A percentile compares a stretch with the other conserved stretches of the same genome.
These are phyloP conservation scores for Drosophila nasuta DNA, from an alignment of 1,140 invertebrate species.

Conservation along the genomic window DNA sequence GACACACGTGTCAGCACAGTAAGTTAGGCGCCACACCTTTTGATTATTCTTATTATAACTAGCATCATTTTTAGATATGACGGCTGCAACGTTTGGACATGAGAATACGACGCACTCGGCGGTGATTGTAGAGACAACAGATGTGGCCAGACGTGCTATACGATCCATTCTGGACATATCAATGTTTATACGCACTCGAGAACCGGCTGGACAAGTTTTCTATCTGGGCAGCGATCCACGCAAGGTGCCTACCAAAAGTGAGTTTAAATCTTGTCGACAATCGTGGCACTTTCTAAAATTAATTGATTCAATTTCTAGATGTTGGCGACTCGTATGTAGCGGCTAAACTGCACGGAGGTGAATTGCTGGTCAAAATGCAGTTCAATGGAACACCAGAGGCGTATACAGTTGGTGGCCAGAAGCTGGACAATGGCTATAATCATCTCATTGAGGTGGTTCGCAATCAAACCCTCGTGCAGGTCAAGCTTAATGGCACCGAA, in stretches of 20 bases:
- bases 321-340: constrained; percentile 88
- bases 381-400: constrained; percentile 92
- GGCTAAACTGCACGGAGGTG: constrained; percentile 91
- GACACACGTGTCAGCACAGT: constrained; percentile 94
- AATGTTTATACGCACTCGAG: constrained; percentile 95
- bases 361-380: constrained; percentile 91
- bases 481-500: constrained; percentile 94
- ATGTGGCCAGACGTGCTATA: constrained; percentile 89
- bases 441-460: constrained; percentile 94
- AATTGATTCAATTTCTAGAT: constrained; percentile 49
- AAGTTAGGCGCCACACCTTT: constrained; percentile 73
- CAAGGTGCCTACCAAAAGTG: constrained; percentile 70
- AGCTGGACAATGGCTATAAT: constrained; percentile 93
- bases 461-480: constrained; percentile 91
- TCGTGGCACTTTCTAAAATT: not conserved
- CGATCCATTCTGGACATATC: constrained; percentile 94
- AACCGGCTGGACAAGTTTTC: constrained; percentile 93
- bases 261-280: constrained; percentile 25
- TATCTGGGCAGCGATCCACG: constrained; percentile 91
- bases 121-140: constrained; percentile 90
- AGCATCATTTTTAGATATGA: constrained; percentile 88
- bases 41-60: not conserved
- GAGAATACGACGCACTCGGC: constrained; percentile 90
- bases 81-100: constrained; percentile 95
- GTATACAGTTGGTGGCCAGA: constrained; percentile 92